Percentiles rank a stretch among this genome's conserved stretches.
These are phyloP conservation scores for Anomalospiza imberbis DNA, from an alignment of 2,797 vertebrate genomes.

Conservation along the genomic window DNA sequence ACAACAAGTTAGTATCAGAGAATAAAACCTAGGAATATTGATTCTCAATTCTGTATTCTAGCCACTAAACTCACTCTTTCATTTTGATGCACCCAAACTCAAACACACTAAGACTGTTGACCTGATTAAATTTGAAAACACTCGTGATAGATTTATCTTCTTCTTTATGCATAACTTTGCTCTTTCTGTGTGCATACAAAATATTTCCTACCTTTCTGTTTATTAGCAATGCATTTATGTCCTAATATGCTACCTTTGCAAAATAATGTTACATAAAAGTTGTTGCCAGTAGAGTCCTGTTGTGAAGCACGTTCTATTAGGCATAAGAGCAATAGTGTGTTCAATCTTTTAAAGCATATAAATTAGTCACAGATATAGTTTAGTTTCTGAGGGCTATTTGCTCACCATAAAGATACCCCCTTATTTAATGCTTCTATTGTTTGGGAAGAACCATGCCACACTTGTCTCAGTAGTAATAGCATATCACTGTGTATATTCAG, in stretches of 20 bases:
- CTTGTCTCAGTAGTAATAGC: not conserved
- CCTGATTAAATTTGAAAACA: conserved; percentile 8
- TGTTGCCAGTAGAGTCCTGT: not conserved
- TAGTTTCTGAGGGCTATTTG: not conserved
- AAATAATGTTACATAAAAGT: not conserved
- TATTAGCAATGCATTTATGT: not conserved
- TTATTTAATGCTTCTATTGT: not conserved
- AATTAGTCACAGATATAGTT: not conserved
- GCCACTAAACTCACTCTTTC: not conserved
- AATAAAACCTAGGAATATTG: not conserved
- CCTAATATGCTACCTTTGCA: not conserved
- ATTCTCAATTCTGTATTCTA: conserved; percentile 11
- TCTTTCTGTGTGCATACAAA: not conserved
- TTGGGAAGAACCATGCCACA: not conserved
- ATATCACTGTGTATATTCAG: not conserved
- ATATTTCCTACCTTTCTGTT: not conserved
- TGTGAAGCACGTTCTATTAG: not conserved
- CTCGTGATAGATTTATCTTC: not conserved
- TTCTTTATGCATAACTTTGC: not conserved
- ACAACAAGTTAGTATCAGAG: not conserved
- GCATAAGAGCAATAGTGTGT: not conserved
- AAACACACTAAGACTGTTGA: not conserved
- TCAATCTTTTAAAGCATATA: not conserved
- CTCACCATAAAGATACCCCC: not conserved
- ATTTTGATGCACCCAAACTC: not conserved